These are phyloP conservation scores for Actinopyga echinites DNA, from an alignment of 53 echinoderm and acorn worm species.

Conservation along the genomic window DNA sequence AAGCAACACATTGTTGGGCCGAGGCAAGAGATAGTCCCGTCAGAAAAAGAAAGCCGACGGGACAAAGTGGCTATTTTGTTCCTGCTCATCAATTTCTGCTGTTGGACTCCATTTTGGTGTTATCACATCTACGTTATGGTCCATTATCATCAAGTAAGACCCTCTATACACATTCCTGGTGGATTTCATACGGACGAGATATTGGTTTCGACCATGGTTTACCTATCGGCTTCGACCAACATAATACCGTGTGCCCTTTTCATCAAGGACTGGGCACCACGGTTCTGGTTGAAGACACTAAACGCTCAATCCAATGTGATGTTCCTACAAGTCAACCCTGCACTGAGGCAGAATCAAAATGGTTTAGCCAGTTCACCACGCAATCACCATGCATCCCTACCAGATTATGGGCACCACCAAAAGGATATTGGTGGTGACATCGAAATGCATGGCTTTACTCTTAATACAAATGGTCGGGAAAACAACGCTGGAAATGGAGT, in stretches of 20 bases:
- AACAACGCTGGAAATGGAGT: too few species aligned
- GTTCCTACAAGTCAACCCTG: background rate
- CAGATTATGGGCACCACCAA: too few species aligned
- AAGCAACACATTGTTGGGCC: slow-evolving; percentile 9
- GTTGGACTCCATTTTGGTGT: slow-evolving; percentile 37
- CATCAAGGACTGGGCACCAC: slow-evolving; percentile 57
- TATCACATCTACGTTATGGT: slow-evolving; percentile 51
- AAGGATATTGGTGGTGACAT: too few species aligned
- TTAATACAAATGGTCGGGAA: too few species aligned
- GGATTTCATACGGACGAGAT: slow-evolving; percentile 50
- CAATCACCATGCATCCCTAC: too few species aligned
- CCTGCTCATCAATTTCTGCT: slow-evolving; percentile 20
- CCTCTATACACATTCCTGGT: slow-evolving; percentile 62
- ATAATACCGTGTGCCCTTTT: slow-evolving; percentile 48
- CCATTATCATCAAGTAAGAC: slow-evolving; percentile 15
- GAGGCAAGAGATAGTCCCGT: slow-evolving; percentile 26
- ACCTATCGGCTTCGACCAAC: slow-evolving; percentile 64
- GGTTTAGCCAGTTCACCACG: too few species aligned
- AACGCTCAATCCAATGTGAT: background rate
- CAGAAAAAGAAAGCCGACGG: background rate
- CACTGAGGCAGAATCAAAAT: too few species aligned
- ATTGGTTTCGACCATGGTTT: slow-evolving; percentile 53
- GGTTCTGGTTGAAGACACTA: background rate
- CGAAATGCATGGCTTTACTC: too few species aligned
- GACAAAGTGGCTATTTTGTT: slow-evolving; percentile 34